These are phyloP conservation scores for Rhinogobio ventralis DNA, from an alignment of 2,797 vertebrate genomes.

Conservation along the genomic window DNA sequence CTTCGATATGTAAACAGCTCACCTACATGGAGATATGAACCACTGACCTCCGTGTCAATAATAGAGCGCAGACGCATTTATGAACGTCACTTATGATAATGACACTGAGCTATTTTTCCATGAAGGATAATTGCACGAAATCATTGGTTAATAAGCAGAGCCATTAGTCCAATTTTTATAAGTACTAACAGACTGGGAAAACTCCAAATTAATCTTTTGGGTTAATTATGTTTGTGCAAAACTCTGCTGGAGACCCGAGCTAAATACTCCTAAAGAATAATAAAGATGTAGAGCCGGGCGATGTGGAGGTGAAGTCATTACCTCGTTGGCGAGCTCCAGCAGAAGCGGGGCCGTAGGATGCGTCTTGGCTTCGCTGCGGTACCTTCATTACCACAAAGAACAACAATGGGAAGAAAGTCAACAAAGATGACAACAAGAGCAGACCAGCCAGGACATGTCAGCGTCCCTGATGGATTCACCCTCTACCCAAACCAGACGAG, in stretches of 20 bases:
- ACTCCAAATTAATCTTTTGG: slow-evolving; percentile 72
- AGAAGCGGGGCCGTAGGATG: slow-evolving; percentile 86
- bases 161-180: slow-evolving; percentile 91
- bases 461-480: slow-evolving; percentile 78
- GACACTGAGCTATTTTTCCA: slow-evolving; percentile 80
- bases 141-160: slow-evolving; percentile 88
- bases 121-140: slow-evolving; percentile 85
- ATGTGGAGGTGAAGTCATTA: slow-evolving; percentile 72
- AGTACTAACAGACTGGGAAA: slow-evolving; percentile 86
- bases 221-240: slow-evolving; percentile 76
- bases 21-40: slow-evolving; percentile 66
- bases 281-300: too few relatives aligned
- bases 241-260: slow-evolving; percentile 69
- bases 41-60: slow-evolving; percentile 67
- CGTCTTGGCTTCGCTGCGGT: slow-evolving; percentile 84
- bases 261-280: slow-evolving; percentile 40
- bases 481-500: slow-evolving; percentile 77
- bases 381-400: slow-evolving; percentile 86
- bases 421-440: slow-evolving; percentile 77
- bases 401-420: slow-evolving; percentile 67
- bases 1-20: slow-evolving; percentile 64
- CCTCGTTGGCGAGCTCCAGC: slow-evolving; percentile 95
- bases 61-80: slow-evolving; percentile 49
- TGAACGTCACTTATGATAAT: slow-evolving; percentile 80
- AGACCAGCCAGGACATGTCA: slow-evolving; percentile 82